Percentiles rank a stretch among this genome's conserved stretches.
phyloP scores from a whole-genome alignment of 2,888 invertebrate species.

The Dryadula phaetusa region DNA sequence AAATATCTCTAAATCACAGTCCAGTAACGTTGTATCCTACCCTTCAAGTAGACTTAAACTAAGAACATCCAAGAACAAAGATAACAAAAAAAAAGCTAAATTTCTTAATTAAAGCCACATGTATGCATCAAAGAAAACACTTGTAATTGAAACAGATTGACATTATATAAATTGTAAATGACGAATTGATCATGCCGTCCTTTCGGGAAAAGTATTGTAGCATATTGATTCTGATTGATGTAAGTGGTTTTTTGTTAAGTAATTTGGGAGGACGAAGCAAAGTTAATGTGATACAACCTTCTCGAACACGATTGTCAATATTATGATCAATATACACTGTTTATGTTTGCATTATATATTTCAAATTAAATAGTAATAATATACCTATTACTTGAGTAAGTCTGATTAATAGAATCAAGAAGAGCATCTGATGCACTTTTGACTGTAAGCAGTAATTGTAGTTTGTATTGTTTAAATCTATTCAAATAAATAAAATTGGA shows the following conservation, averaged over 20 bases:
- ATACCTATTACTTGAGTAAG: no score
- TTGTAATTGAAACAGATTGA: slow-evolving; percentile 74
- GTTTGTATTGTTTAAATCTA: no score
- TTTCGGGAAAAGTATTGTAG: slow-evolving; percentile 55
- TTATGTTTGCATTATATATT: neutral
- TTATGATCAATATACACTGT: neutral
- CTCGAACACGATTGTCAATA: slow-evolving; percentile 34
- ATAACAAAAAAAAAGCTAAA: neutral
- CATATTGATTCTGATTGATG: slow-evolving; percentile 52
- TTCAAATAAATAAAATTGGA: no score
- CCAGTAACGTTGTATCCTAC: no score
- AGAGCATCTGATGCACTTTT: no score
- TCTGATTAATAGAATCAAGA: no score
- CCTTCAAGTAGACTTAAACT: no score
- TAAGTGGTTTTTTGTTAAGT: slow-evolving; percentile 52
- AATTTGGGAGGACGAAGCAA: slow-evolving; percentile 52
- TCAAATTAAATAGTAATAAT: no score
- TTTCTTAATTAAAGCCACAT: slow-evolving; percentile 24
- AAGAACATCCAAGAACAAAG: no score
- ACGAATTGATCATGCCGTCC: slow-evolving; percentile 75
- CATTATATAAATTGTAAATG: slow-evolving; percentile 81
- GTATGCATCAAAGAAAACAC: slow-evolving; percentile 32
- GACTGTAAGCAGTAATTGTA: no score
- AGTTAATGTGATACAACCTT: slow-evolving; percentile 49
- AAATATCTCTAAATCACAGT: no score